Evolutionary conservation across 1,140 invertebrate genomes (phyloP).

Genomic region (Pteromalus puparum): DNA sequence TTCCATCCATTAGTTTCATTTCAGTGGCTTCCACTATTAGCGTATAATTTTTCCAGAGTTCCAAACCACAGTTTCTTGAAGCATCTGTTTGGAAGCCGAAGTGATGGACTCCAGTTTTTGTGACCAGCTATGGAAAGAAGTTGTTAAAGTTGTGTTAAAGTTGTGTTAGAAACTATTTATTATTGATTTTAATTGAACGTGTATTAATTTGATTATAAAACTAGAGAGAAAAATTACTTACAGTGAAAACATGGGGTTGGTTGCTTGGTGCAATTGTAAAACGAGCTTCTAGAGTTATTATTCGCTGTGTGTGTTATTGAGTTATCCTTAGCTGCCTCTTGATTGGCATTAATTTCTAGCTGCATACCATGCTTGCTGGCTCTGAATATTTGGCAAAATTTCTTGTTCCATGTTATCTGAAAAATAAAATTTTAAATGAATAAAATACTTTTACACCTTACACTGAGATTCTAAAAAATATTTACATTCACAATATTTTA

Average conservation of each 20-base stretch:
- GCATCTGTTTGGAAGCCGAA: slow-evolving; percentile 86
- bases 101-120: slow-evolving; percentile 83
- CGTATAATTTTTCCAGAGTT: too few relatives aligned
- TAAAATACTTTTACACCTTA: neutral
- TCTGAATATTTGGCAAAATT: slow-evolving; percentile 85
- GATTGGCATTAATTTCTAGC: slow-evolving; percentile 88
- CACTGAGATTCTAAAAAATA: slow-evolving; percentile 6
- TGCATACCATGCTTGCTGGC: slow-evolving; percentile 89
- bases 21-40: too few relatives aligned
- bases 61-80: slow-evolving; percentile 83
- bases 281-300: too few relatives aligned
- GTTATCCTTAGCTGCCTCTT: slow-evolving; percentile 81
- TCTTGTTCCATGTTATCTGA: slow-evolving; percentile 87
- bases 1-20: slow-evolving; percentile 80
- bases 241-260: too few relatives aligned
- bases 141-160: neutral
- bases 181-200: too few relatives aligned
- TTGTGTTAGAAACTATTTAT: neutral
- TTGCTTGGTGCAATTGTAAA: too few relatives aligned
- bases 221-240: too few relatives aligned
- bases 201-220: too few relatives aligned
- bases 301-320: too few relatives aligned
- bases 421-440: slow-evolving; percentile 51
- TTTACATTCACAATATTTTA: too few relatives aligned
- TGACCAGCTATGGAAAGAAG: slow-evolving; percentile 77